A percentile compares a stretch with the other conserved stretches of the same genome.
Conservation (phyloP, 92 coral and sea anemone species). For the Actinostola sp. region DNA sequence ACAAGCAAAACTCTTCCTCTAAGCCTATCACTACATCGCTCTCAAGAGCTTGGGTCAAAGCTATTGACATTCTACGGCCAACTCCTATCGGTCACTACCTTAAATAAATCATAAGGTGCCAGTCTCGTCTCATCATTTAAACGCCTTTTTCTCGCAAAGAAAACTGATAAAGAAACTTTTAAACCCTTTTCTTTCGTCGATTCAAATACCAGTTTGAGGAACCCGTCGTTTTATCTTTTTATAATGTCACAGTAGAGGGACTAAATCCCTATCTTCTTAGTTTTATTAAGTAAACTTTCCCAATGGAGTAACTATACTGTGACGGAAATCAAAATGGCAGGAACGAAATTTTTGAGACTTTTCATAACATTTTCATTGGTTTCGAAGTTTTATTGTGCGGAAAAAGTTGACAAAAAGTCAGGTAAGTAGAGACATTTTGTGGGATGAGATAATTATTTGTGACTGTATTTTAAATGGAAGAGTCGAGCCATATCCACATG, state of each 20-base stretch:
- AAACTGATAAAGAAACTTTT: neutral
- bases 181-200: neutral
- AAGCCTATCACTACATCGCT: conserved; percentile 15
- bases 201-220: too few relatives aligned
- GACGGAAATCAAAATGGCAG: conserved; percentile 5
- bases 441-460: too few relatives aligned
- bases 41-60: conserved; percentile 34
- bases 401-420: conserved; percentile 25
- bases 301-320: conserved; percentile 2
- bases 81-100: neutral
- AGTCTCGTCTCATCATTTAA: conserved; percentile 9
- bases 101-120: conserved; percentile 17
- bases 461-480: too few relatives aligned
- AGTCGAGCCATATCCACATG: too few relatives aligned
- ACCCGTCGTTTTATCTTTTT: too few relatives aligned
- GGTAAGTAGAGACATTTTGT: conserved; percentile 3
- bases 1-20: conserved; percentile 17
- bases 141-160: neutral
- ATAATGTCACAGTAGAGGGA: too few relatives aligned
- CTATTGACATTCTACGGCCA: conserved; percentile 2
- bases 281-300: neutral
- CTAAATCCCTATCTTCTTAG: too few relatives aligned
- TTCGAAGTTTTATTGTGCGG: conserved; percentile 1
- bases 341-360: neutral
- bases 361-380: conserved; percentile 3